phyloP scores from a whole-genome alignment of 2,113 vertebrate species.

The Hydrochoerus hydrochaeris region DNA sequence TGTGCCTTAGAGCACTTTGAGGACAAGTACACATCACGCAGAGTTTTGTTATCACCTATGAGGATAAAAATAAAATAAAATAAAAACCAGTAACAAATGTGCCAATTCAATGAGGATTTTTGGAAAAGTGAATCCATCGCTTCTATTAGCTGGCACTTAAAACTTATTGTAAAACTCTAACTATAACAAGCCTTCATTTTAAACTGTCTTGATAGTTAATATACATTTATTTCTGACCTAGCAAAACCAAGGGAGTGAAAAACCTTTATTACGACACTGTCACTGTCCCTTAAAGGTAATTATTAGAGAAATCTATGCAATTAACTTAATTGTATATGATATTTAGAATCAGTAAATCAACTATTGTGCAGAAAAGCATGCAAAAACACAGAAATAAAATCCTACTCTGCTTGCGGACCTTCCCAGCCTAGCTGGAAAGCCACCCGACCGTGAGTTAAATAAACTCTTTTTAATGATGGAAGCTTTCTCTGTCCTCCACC shows the following conservation, averaged over 20 bases:
- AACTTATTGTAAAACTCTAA: slow-evolving; percentile 45
- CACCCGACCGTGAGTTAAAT: background rate
- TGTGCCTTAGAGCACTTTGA: background rate
- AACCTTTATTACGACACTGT: background rate
- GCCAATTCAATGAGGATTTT: background rate
- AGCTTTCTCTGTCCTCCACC: background rate
- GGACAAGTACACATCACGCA: background rate
- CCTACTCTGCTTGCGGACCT: background rate
- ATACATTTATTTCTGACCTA: background rate
- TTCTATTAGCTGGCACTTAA: background rate
- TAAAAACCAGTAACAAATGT: background rate
- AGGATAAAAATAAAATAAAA: background rate
- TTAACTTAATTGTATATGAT: background rate
- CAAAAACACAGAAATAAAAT: background rate
- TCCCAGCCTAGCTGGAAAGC: background rate
- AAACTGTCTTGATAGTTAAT: slow-evolving; percentile 9
- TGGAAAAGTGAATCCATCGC: background rate
- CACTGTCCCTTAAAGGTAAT: slow-evolving; percentile 16
- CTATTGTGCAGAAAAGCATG: background rate
- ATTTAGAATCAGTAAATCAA: slow-evolving; percentile 4
- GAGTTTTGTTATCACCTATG: background rate
- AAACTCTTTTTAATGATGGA: background rate
- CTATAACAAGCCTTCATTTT: slow-evolving; percentile 39
- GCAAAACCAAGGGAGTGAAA: slow-evolving; percentile 21
- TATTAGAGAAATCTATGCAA: slow-evolving; percentile 6